Evolutionary conservation across 2,888 invertebrate species (phyloP).

Genomic region (Melanophora roralis): DNA sequence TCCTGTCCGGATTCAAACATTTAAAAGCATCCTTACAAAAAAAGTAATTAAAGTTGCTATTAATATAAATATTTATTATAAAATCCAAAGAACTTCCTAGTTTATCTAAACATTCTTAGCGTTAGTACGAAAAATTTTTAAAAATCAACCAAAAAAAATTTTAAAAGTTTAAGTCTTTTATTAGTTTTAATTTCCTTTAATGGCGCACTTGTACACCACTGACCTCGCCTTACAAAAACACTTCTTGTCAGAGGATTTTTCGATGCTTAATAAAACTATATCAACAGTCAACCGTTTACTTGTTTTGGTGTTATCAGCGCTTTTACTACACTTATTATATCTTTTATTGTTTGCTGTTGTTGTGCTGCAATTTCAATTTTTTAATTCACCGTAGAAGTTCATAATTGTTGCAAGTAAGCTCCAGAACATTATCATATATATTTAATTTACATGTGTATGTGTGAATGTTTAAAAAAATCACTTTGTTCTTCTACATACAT

Average conservation of each 20-base stretch:
- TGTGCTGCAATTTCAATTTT: conserved; percentile 9
- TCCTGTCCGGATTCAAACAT: no score
- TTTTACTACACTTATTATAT: conserved; percentile 51
- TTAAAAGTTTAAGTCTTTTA: no score
- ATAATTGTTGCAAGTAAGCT: conserved; percentile 9
- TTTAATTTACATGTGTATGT: neutral
- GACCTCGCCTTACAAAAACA: neutral
- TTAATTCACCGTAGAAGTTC: neutral
- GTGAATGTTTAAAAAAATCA: neutral
- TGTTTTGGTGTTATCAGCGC: conserved; percentile 49
- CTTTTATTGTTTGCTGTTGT: conserved; percentile 30
- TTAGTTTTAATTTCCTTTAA: no score
- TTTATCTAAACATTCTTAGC: no score
- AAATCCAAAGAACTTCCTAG: no score
- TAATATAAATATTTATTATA: no score
- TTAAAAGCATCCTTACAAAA: no score
- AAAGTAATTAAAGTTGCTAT: no score
- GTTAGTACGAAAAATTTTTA: no score
- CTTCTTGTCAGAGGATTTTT: conserved; percentile 25
- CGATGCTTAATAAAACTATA: conserved; percentile 27
- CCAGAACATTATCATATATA: neutral
- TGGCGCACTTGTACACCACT: neutral
- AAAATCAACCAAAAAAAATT: no score
- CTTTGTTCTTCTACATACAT: neutral
- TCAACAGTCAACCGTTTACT: conserved; percentile 32